These are phyloP conservation scores for Cercopithecus petaurista DNA, from an alignment of 2,797 vertebrate species.

Conservation along the genomic window DNA sequence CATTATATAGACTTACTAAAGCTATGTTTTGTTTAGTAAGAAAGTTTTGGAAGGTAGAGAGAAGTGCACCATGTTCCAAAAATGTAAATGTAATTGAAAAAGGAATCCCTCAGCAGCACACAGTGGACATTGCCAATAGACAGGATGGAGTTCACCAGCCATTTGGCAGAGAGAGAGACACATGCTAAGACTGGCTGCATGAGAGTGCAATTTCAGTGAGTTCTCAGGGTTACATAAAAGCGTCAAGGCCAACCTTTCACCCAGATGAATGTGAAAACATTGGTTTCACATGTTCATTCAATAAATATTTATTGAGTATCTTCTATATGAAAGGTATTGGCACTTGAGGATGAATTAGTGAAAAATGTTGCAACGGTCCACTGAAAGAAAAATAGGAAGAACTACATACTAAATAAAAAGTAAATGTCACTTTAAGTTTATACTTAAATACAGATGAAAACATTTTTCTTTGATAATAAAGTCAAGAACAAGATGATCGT, in stretches of 20 bases:
- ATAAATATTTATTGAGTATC: not conserved
- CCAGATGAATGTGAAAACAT: not conserved
- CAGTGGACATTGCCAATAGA: not conserved
- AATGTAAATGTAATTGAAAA: not conserved
- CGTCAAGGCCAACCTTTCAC: not conserved
- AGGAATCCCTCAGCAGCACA: not conserved
- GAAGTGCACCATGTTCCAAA: not conserved
- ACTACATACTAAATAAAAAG: not conserved
- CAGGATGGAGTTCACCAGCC: not conserved
- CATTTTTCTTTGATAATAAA: not conserved
- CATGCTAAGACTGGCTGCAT: not conserved
- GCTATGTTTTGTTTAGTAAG: not conserved
- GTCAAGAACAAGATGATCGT: not conserved
- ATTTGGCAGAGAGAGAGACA: not conserved
- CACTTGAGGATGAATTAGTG: not conserved
- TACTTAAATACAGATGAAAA: not conserved
- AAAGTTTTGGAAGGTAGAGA: not conserved
- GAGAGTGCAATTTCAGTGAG: not conserved
- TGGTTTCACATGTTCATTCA: not conserved
- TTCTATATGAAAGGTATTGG: not conserved
- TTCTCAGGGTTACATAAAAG: not conserved
- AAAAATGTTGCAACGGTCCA: not conserved
- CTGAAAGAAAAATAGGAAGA: constrained; percentile 14
- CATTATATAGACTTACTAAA: not conserved
- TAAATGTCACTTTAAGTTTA: not conserved